phyloP scores from a whole-genome alignment of 2,888 invertebrate species.

The Chloromyia formosa region DNA sequence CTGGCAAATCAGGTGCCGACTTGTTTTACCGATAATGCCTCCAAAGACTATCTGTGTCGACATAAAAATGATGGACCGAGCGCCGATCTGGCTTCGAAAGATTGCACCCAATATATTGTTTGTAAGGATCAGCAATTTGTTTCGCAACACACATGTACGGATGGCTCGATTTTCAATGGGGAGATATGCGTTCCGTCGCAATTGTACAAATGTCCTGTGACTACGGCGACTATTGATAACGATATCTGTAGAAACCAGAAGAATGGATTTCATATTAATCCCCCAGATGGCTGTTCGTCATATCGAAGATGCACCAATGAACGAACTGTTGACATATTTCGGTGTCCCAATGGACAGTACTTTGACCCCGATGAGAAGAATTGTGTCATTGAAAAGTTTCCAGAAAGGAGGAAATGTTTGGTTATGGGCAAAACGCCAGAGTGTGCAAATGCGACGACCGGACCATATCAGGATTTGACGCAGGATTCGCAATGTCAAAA shows the following conservation, averaged over 20 bases:
- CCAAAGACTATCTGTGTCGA: slow-evolving; percentile 50
- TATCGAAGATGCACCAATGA: slow-evolving; percentile 59
- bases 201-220: slow-evolving; percentile 53
- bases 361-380: slow-evolving; percentile 56
- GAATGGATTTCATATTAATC: slow-evolving; percentile 65
- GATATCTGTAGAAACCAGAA: slow-evolving; percentile 65
- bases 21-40: slow-evolving; percentile 44
- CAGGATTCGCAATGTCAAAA: slow-evolving; percentile 64
- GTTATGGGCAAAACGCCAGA: slow-evolving; percentile 53
- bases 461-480: slow-evolving; percentile 65
- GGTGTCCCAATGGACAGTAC: slow-evolving; percentile 56
- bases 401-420: slow-evolving; percentile 52
- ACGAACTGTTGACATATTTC: slow-evolving; percentile 53
- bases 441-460: slow-evolving; percentile 54
- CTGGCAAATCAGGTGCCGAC: slow-evolving; percentile 51
- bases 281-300: slow-evolving; percentile 57
- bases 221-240: slow-evolving; percentile 46
- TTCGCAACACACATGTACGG: slow-evolving; percentile 55
- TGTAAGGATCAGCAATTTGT: slow-evolving; percentile 56
- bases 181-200: slow-evolving; percentile 57
- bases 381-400: slow-evolving; percentile 54
- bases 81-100: slow-evolving; percentile 56
- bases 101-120: slow-evolving; percentile 58
- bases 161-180: slow-evolving; percentile 58
- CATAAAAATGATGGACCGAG: slow-evolving; percentile 57